Percentiles rank a stretch among this genome's conserved stretches.
phyloP scores from a whole-genome alignment of 2,797 vertebrate genomes.

The Sandelia bainsii region DNA sequence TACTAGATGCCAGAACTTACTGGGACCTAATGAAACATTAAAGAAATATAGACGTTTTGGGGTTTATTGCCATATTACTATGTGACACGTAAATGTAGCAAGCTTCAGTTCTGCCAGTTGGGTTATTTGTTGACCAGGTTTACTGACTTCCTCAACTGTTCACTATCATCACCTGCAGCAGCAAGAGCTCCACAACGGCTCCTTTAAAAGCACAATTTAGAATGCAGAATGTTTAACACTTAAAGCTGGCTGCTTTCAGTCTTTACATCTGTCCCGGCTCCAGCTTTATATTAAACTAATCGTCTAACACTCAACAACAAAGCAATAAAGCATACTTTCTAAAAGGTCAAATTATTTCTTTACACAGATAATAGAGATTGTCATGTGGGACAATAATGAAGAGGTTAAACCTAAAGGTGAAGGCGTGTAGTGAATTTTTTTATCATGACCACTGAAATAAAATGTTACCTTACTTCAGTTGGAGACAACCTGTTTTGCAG shows the following conservation, averaged over 20 bases:
- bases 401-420: neutral
- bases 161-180: neutral
- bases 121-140: neutral
- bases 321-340: neutral
- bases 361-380: neutral
- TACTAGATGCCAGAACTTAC: conserved; percentile 1
- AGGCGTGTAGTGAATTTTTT: neutral
- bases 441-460: neutral
- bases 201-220: neutral
- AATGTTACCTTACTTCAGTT: neutral
- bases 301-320: neutral
- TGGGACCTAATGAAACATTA: neutral
- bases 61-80: neutral
- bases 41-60: neutral
- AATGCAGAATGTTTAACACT: too few relatives aligned
- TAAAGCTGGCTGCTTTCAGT: too few relatives aligned
- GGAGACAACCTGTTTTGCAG: neutral
- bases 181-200: neutral
- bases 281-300: neutral
- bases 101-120: neutral
- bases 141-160: neutral
- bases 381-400: neutral
- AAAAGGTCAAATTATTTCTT: neutral
- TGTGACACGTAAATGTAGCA: neutral
- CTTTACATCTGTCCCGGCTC: too few relatives aligned